These are phyloP conservation scores for Dicyrtoma fusca DNA, from an alignment of 2,888 invertebrate species.

Conservation along the genomic window DNA sequence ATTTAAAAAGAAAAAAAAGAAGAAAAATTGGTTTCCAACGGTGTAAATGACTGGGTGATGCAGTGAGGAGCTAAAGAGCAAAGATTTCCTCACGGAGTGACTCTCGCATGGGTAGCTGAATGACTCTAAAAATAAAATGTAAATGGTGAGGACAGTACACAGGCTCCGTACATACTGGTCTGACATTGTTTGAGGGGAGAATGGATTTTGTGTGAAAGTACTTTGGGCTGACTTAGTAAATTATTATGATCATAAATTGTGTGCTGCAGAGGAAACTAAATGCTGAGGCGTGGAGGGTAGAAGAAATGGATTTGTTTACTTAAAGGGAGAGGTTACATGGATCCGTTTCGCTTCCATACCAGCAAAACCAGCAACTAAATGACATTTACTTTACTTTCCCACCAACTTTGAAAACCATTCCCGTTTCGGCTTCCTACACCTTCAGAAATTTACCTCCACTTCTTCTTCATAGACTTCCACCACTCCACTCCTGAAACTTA, in stretches of 20 bases:
- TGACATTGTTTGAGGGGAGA: constrained; percentile 7
- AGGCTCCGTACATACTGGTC: neutral
- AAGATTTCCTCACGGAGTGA: neutral
- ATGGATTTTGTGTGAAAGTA: constrained; percentile 27
- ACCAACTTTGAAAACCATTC: no score
- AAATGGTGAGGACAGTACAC: neutral
- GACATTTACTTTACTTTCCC: constrained; percentile 4
- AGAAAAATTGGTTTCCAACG: no score
- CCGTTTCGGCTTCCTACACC: no score
- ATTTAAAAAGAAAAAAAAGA: no score
- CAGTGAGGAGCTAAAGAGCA: no score
- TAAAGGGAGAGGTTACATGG: constrained; percentile 33
- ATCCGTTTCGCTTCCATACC: constrained; percentile 9
- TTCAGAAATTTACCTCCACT: no score
- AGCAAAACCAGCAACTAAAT: constrained; percentile 12
- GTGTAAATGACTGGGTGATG: no score
- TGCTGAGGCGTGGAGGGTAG: constrained; percentile 11
- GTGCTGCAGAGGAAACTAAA: neutral
- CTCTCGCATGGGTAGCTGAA: neutral
- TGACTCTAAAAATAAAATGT: no score
- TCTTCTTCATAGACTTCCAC: no score
- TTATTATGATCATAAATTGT: constrained; percentile 33
- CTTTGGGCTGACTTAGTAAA: constrained; percentile 22
- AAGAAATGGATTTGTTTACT: constrained; percentile 28
- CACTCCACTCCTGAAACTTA: no score